Evolutionary conservation across 1,140 invertebrate species (phyloP).

Genomic region (Scaptomyza montana): DNA sequence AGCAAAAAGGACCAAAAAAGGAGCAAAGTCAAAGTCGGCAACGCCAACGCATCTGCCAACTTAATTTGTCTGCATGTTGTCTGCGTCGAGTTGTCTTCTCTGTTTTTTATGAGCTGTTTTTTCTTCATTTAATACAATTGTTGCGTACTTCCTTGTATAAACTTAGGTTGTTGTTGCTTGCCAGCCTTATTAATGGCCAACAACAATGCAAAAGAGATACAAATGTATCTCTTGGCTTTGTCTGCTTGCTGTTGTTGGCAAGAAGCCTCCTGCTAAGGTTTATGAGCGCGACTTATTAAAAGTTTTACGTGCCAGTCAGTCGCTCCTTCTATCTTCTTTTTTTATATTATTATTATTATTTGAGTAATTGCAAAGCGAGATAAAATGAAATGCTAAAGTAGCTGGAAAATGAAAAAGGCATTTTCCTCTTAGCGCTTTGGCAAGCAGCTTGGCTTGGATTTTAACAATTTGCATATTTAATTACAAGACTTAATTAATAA

Average conservation of each 20-base stretch:
- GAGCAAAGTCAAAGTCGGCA: slow-evolving; percentile 3
- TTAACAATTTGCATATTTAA: slow-evolving; percentile 13
- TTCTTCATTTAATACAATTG: slow-evolving; percentile 77
- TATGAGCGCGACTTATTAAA: slow-evolving; percentile 71
- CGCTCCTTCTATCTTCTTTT: slow-evolving; percentile 26
- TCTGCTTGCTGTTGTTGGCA: slow-evolving; percentile 28
- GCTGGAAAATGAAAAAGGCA: slow-evolving; percentile 22
- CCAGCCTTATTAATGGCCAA: slow-evolving; percentile 73
- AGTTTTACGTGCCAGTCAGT: slow-evolving; percentile 46
- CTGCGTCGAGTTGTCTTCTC: slow-evolving; percentile 53
- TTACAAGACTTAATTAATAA: slow-evolving; percentile 9
- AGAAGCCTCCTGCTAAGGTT: slow-evolving; percentile 48
- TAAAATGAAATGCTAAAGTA: slow-evolving; percentile 23
- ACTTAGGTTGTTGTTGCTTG: slow-evolving; percentile 15
- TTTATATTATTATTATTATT: slow-evolving; percentile 54
- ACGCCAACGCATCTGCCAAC: slow-evolving; percentile 37
- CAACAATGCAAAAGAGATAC: slow-evolving; percentile 60
- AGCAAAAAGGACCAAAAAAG: slow-evolving; percentile 34
- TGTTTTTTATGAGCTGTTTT: slow-evolving; percentile 41
- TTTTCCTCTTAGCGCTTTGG: slow-evolving; percentile 6
- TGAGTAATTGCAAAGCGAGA: slow-evolving; percentile 57
- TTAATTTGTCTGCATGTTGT: slow-evolving; percentile 65
- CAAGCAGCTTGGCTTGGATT: slow-evolving; percentile 12
- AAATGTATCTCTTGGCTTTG: slow-evolving; percentile 66
- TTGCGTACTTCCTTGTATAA: slow-evolving; percentile 17